Evolutionary conservation across 2,113 vertebrate genomes (phyloP).

Genomic region (Butorides virescens): DNA sequence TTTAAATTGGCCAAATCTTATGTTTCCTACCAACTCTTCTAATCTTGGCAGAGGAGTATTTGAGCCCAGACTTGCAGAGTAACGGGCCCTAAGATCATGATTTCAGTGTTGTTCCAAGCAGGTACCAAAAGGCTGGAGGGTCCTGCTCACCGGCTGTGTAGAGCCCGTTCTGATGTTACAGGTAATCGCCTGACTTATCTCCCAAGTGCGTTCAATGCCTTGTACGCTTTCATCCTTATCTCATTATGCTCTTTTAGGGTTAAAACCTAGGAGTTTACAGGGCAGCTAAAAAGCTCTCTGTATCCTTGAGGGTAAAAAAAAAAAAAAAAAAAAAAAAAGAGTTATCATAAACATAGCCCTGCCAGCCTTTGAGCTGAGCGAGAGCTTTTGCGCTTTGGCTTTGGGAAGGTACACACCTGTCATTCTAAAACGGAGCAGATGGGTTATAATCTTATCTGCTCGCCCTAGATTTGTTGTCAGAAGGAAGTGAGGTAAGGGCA

Average conservation of each 20-base stretch:
- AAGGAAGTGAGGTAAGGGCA: slow-evolving; percentile 83
- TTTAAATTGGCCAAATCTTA: background rate
- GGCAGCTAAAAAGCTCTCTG: background rate
- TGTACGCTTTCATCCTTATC: background rate
- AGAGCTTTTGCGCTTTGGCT: slow-evolving; percentile 69
- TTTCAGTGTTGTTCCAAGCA: background rate
- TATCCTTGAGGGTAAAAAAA: background rate
- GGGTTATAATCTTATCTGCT: slow-evolving; percentile 86
- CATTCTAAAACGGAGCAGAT: slow-evolving; percentile 75
- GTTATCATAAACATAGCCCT: slow-evolving; percentile 46
- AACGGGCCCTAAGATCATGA: background rate
- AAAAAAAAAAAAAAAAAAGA: no score
- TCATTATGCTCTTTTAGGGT: background rate
- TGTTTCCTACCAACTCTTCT: background rate
- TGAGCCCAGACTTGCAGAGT: background rate
- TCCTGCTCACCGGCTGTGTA: background rate
- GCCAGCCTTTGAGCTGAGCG: slow-evolving; percentile 35
- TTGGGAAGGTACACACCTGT: slow-evolving; percentile 82
- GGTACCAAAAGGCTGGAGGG: background rate
- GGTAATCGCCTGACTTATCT: slow-evolving; percentile 19
- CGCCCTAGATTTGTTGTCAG: slow-evolving; percentile 67
- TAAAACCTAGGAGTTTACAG: background rate
- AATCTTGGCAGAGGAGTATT: background rate
- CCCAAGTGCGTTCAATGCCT: background rate
- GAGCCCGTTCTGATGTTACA: background rate